Conservation (phyloP, 2,113 vertebrate species). For the Mellivora capensis region DNA sequence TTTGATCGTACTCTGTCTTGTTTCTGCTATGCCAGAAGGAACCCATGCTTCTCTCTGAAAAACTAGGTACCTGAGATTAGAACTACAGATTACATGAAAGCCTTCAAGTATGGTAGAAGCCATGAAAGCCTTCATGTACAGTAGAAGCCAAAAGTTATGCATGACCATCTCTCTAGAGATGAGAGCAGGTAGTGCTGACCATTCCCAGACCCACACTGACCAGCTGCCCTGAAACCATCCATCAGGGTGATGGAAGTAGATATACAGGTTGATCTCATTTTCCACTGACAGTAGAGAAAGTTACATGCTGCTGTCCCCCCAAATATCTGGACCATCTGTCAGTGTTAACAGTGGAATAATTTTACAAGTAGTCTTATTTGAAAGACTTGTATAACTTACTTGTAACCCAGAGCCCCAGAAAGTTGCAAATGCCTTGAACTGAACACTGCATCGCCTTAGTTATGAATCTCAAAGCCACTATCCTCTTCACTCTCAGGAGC, state of each 20-base stretch:
- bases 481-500: background rate
- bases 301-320: background rate
- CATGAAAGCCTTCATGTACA: background rate
- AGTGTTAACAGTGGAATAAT: background rate
- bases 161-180: background rate
- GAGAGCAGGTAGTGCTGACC: background rate
- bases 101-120: background rate
- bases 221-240: background rate
- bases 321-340: background rate
- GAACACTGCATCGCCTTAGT: background rate
- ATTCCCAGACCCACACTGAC: accelerated
- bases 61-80: background rate
- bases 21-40: background rate
- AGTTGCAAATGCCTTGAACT: constrained; percentile 15
- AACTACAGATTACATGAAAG: background rate
- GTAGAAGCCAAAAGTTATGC: background rate
- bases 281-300: background rate
- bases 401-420: background rate
- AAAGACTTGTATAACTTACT: background rate
- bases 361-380: background rate
- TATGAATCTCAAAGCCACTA: background rate
- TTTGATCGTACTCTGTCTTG: background rate
- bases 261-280: background rate
- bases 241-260: background rate
- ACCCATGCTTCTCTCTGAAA: background rate